Conservation (phyloP, 1,140 invertebrate genomes). For the Onthophagus taurus region DNA sequence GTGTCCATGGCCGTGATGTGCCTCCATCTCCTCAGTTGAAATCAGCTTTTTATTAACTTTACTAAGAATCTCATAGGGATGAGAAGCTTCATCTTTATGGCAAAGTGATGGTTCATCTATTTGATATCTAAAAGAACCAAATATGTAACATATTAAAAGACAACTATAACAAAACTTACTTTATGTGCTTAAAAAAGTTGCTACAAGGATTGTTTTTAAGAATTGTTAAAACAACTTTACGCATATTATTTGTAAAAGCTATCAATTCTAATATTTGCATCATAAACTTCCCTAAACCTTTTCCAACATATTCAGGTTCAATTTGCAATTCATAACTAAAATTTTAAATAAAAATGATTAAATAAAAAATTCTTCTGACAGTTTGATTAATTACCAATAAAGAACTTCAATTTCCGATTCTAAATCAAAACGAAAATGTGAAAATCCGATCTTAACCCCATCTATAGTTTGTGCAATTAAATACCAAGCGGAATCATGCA, state of each 20-base stretch:
- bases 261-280: conserved; percentile 69
- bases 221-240: conserved; percentile 73
- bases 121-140: conserved; percentile 32
- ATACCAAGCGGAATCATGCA: conserved; percentile 60
- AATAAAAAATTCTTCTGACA: conserved; percentile 5
- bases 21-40: conserved; percentile 10
- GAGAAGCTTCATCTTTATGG: conserved; percentile 39
- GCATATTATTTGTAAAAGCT: conserved; percentile 58
- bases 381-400: conserved; percentile 53
- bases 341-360: conserved; percentile 12
- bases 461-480: conserved; percentile 48
- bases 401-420: conserved; percentile 67
- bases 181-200: conserved; percentile 62
- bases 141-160: not conserved
- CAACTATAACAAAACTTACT: conserved; percentile 41
- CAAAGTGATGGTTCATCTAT: conserved; percentile 44
- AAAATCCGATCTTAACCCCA: conserved; percentile 44
- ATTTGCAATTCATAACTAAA: conserved; percentile 78
- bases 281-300: conserved; percentile 73
- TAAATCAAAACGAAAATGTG: conserved; percentile 70
- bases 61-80: conserved; percentile 46
- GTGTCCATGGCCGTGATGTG: conserved; percentile 4
- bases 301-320: conserved; percentile 49
- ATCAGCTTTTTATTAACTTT: conserved; percentile 39
- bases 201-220: conserved; percentile 64